phyloP scores from a whole-genome alignment of 2,113 vertebrate genomes.

The Lipotes vexillifer region DNA sequence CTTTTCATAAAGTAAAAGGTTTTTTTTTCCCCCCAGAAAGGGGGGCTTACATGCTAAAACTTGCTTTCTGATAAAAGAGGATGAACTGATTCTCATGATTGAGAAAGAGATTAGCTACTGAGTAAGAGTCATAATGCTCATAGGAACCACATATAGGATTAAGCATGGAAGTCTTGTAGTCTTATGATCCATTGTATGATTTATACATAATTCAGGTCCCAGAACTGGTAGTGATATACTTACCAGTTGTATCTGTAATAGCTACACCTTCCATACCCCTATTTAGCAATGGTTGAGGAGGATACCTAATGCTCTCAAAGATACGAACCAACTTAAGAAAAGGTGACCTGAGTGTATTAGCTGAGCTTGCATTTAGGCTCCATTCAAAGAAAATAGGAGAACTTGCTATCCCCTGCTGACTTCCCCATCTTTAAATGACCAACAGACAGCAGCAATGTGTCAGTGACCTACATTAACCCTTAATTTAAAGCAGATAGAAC shows the following conservation, averaged over 20 bases:
- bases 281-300: not conserved
- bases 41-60: not conserved
- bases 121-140: not conserved
- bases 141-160: not conserved
- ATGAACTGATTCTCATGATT: not conserved
- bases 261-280: fast-evolving
- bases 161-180: no score
- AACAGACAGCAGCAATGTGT: not conserved
- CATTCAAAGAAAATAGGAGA: not conserved
- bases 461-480: no score
- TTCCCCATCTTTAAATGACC: not conserved
- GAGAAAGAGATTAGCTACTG: not conserved
- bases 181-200: not conserved
- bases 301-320: not conserved
- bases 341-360: not conserved
- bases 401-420: fast-evolving
- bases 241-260: not conserved
- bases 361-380: not conserved
- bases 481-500: not conserved
- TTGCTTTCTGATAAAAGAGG: not conserved
- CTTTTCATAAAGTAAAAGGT: not conserved
- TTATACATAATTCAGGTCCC: not conserved
- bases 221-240: not conserved
- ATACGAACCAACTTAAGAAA: not conserved
- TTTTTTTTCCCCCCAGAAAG: not conserved